phyloP scores from a whole-genome alignment of 2,797 vertebrate genomes.

The Hylomyscus alleni region DNA sequence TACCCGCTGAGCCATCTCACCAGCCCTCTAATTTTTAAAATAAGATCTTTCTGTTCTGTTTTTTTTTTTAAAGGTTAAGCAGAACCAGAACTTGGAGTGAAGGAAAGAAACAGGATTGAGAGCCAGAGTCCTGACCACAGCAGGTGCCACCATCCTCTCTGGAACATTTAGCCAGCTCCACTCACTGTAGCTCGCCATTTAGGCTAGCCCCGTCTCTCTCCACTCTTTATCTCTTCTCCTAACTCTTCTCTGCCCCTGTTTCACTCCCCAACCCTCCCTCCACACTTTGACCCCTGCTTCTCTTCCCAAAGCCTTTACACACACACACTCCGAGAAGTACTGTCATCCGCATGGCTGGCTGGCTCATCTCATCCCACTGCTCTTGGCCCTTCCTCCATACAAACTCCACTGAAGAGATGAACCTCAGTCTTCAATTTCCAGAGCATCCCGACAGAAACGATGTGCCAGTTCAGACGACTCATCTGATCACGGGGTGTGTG shows the following conservation, averaged over 20 bases:
- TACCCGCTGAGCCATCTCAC: too few species aligned
- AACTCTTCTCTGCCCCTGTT: background rate
- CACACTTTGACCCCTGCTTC: background rate
- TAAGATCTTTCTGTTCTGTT: background rate
- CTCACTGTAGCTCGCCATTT: background rate
- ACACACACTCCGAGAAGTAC: background rate
- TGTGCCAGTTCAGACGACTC: background rate
- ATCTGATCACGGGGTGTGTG: background rate
- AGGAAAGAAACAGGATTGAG: background rate
- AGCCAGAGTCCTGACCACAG: background rate
- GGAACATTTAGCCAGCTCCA: background rate
- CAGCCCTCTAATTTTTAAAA: background rate
- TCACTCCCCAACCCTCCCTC: too few species aligned
- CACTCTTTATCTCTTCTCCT: background rate
- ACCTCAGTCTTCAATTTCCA: background rate
- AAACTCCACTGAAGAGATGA: background rate
- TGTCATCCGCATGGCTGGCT: too few species aligned
- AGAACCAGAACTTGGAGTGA: background rate
- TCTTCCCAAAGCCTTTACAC: background rate
- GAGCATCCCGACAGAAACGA: background rate
- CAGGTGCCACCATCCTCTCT: accelerated
- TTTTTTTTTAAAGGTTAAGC: background rate
- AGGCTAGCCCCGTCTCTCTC: background rate
- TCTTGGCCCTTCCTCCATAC: background rate
- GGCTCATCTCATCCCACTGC: background rate